phyloP scores from a whole-genome alignment of 2,797 vertebrate species.

The Cyprinodon diabolis region DNA sequence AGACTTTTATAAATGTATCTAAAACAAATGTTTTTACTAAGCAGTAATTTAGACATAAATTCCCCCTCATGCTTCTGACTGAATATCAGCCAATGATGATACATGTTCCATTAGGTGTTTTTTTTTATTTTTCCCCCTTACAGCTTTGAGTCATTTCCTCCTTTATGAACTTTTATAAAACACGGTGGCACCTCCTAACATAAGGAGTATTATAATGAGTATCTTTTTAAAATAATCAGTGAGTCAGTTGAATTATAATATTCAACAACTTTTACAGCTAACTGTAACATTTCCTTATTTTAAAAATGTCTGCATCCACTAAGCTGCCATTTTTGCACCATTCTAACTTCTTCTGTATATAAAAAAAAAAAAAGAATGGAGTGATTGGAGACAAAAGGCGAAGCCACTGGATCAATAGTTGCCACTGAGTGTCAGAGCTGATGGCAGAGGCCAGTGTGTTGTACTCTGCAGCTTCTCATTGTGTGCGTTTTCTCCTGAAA shows the following conservation, averaged over 20 bases:
- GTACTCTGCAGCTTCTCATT: neutral
- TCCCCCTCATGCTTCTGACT: neutral
- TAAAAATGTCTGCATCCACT: neutral
- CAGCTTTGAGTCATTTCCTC: neutral
- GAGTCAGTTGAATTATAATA: neutral
- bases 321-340: neutral
- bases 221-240: neutral
- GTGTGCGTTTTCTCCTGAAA: conserved; percentile 16
- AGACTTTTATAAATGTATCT: neutral
- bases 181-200: neutral
- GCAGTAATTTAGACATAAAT: neutral
- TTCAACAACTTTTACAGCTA: neutral
- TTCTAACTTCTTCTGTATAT: neutral
- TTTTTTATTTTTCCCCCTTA: neutral
- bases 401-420: conserved; percentile 41
- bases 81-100: neutral
- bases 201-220: neutral
- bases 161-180: neutral
- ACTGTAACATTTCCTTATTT: neutral
- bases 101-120: neutral
- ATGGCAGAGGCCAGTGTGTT: conserved; percentile 27
- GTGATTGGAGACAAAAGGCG: conserved; percentile 15
- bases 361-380: neutral
- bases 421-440: conserved; percentile 32
- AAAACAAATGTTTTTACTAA: neutral